Evolutionary conservation across 1,140 invertebrate species (phyloP), one percentile per base, ranked within the genome.

Genomic region (Musca domestica): DNA sequence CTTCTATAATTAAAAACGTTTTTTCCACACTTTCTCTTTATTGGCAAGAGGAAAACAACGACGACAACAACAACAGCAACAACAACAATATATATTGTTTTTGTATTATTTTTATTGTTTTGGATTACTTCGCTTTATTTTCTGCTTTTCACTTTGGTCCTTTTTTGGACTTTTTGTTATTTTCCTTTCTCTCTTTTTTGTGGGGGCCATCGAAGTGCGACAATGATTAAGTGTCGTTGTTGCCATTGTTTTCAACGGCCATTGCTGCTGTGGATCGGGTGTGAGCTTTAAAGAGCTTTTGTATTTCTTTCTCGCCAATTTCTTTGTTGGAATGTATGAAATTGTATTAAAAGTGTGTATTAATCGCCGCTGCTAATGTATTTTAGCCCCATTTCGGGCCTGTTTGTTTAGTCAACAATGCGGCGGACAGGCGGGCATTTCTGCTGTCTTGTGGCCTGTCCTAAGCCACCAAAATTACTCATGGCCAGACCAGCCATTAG

Each of bases 151-250:
- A 61, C 27, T 34, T 61, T 41, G 12, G n/a, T 61, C 27, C 56
- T 34, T 61, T 41, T 61, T 34, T 61, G 25, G 34, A 41, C 12
- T 41, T 41, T 12, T 12, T 41, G 5, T 41, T 41, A 5, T 41
- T 41, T 41, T n/a, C n/a, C n/a, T n/a, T n/a, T n/a, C 12, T 12
- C 34, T 41, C 12, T 41, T 12, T 12, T 10, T 41, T 41, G 6
- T 5, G 34, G 34, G 34, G 34, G 12, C 34, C 34, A 41, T 41
- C 34, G 34, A 41, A 61, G 56, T 61, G 56, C 56, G 56, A 61
- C 56, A 61, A 61, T 61, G 30, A 61, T 61, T 61, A 61, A 61
- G 56, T 61, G 56, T 61, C 56, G 27, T 61, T 61, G 41, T 61
- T 34, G 56, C 56, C 27, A 61, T 34, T 61, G 34, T 61, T 27